Conservation (phyloP, 2,797 vertebrate species). For the Halcyon leucocephala region DNA sequence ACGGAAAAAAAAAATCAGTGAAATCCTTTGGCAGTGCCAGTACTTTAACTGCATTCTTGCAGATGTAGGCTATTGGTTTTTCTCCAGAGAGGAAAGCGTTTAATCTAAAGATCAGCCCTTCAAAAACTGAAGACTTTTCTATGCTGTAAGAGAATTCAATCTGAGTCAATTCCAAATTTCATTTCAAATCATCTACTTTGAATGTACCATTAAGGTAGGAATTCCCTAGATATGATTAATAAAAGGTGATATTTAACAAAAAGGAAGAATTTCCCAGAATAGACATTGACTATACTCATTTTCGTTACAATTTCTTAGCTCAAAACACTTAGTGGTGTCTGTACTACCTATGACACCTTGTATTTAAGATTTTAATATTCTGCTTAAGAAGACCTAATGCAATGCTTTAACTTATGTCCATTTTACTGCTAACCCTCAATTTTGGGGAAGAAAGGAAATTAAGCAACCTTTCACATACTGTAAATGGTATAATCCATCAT, state of each 20-base stretch:
- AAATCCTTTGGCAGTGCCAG: conserved; percentile 10
- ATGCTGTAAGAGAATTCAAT: neutral
- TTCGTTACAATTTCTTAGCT: neutral
- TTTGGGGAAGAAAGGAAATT: neutral
- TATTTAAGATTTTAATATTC: neutral
- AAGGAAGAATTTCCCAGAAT: neutral
- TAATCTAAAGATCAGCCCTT: neutral
- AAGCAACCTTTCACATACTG: neutral
- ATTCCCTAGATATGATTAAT: neutral
- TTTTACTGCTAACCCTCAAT: neutral
- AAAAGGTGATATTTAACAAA: neutral
- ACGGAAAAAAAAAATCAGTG: neutral
- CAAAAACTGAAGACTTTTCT: neutral
- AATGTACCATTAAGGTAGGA: neutral
- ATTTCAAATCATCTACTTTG: neutral
- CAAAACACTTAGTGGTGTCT: neutral
- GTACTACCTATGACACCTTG: neutral
- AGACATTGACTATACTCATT: neutral
- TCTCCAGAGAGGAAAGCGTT: neutral
- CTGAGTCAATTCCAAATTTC: conserved; percentile 4
- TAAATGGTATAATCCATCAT: conserved; percentile 29
- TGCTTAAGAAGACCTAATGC: neutral
- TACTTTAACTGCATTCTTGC: neutral
- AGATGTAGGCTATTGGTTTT: neutral
- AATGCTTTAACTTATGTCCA: neutral